Conservation (phyloP, 2,797 vertebrate species). For the Crocodylus rhombifer region DNA sequence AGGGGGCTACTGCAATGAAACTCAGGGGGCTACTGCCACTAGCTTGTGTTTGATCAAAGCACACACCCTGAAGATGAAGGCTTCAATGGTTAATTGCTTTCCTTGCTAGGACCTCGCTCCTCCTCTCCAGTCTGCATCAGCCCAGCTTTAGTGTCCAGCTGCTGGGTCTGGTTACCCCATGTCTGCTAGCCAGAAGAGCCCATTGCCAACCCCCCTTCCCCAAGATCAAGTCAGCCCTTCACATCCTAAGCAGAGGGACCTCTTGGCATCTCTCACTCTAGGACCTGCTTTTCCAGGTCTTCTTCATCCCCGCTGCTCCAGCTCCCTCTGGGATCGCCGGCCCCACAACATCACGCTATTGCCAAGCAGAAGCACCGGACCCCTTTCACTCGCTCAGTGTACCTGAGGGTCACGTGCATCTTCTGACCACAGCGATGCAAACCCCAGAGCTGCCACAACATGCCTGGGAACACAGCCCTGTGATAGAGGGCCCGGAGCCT, state of each 20-base stretch:
- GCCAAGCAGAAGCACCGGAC: background rate
- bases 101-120: background rate
- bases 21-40: too few species aligned
- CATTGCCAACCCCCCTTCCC: background rate
- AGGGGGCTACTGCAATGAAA: too few species aligned
- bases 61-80: too few species aligned
- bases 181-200: fast-evolving
- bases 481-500: background rate
- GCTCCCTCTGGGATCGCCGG: background rate
- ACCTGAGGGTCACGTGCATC: too few species aligned
- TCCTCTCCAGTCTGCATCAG: background rate
- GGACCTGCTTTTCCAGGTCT: too few species aligned
- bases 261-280: fast-evolving
- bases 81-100: too few species aligned
- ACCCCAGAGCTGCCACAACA: too few species aligned
- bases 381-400: too few species aligned
- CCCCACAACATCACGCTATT: background rate
- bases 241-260: background rate
- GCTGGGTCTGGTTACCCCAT: fast-evolving
- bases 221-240: fast-evolving
- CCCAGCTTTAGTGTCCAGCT: background rate
- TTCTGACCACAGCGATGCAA: too few species aligned
- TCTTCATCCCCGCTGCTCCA: fast-evolving
- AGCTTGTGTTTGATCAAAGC: too few species aligned
- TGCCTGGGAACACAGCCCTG: background rate